phyloP scores from a whole-genome alignment of 53 echinoderm and acorn worm species.

The Hippasteria phrygiana region DNA sequence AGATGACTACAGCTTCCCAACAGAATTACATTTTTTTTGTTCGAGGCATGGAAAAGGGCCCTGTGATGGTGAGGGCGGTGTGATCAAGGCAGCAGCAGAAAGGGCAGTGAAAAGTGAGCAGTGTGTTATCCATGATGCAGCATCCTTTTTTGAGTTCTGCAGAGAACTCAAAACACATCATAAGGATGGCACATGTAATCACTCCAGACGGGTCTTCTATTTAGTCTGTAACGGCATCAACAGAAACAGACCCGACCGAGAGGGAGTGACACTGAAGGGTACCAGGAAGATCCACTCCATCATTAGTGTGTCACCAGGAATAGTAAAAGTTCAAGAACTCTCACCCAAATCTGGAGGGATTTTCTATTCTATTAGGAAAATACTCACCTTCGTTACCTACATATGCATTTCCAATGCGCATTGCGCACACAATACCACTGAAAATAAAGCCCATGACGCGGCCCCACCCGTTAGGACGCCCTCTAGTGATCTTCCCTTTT shows the following conservation, averaged over 20 bases:
- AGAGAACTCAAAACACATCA: slow-evolving; percentile 1
- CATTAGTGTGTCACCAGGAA: slow-evolving; percentile 11
- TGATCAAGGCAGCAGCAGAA: slow-evolving; percentile 36
- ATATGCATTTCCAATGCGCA: too few species aligned
- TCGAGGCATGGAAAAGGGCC: slow-evolving; percentile 58
- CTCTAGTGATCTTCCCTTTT: too few species aligned
- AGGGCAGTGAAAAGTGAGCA: slow-evolving; percentile 42
- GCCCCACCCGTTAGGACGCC: too few species aligned
- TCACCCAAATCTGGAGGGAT: too few species aligned
- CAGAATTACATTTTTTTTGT: slow-evolving; percentile 1
- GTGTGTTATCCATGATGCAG: slow-evolving; percentile 42
- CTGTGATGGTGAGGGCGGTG: slow-evolving; percentile 63
- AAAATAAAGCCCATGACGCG: too few species aligned
- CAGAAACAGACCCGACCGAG: background rate
- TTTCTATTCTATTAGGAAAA: too few species aligned
- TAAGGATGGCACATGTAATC: slow-evolving; percentile 8
- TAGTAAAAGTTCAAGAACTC: slow-evolving; percentile 10
- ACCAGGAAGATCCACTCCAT: slow-evolving; percentile 24
- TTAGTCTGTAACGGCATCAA: background rate
- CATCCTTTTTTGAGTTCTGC: slow-evolving; percentile 53
- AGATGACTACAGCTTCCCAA: too few species aligned
- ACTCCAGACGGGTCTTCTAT: background rate
- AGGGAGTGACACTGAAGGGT: background rate
- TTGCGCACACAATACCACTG: too few species aligned
- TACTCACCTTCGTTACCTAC: too few species aligned